These are phyloP conservation scores for Bombus affinis DNA, from an alignment of 1,140 invertebrate species.

Conservation along the genomic window DNA sequence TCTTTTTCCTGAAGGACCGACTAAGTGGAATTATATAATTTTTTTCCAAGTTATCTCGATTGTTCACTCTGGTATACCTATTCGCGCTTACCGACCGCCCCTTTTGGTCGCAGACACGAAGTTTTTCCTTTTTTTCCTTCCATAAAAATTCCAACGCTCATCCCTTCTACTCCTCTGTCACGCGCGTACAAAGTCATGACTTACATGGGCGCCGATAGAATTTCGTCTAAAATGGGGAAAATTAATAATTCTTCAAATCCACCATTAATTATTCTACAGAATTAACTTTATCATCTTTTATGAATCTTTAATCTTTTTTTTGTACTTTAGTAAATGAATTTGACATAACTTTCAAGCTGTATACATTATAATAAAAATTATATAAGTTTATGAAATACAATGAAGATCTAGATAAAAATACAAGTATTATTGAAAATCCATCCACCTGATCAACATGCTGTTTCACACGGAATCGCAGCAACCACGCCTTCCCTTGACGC, in stretches of 20 bases:
- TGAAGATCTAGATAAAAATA: not conserved
- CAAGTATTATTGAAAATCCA: not conserved
- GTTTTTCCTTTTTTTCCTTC: constrained; percentile 40
- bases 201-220: constrained; percentile 43
- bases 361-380: not conserved
- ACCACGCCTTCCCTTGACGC: not conserved
- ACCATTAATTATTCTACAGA: not conserved
- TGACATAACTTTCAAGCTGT: not conserved
- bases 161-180: constrained; percentile 9
- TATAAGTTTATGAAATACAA: not conserved
- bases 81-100: not conserved
- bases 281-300: not conserved
- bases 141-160: constrained; percentile 50
- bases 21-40: not conserved
- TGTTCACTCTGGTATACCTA: not conserved
- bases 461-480: not conserved
- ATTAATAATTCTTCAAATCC: not conserved
- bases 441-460: not conserved
- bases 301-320: not conserved
- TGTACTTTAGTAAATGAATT: too few relatives aligned
- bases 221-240: not conserved
- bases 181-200: constrained; percentile 35
- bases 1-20: too few relatives aligned
- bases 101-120: constrained; percentile 20
- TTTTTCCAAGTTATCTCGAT: constrained; percentile 8